phyloP scores from a whole-genome alignment of 2,888 invertebrate genomes.

The Cryptus viduatorius region DNA sequence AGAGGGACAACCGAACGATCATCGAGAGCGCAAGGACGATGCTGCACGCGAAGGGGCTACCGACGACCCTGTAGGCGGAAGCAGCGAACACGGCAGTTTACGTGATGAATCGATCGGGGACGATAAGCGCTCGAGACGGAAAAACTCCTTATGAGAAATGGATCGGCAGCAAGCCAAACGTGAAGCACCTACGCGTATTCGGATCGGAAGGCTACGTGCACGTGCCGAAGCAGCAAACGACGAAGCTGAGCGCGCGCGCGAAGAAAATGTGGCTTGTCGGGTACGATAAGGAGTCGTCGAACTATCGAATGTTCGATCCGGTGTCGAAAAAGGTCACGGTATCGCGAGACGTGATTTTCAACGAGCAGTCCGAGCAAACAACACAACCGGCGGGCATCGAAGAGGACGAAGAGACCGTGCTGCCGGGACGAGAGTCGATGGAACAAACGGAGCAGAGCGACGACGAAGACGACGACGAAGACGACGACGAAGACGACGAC shows the following conservation, averaged over 20 bases:
- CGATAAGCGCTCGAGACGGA: neutral
- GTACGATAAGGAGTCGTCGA: slow-evolving; percentile 59
- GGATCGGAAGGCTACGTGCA: slow-evolving; percentile 60
- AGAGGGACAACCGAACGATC: slow-evolving; percentile 59
- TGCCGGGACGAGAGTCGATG: slow-evolving; percentile 11
- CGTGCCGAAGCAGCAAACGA: slow-evolving; percentile 54
- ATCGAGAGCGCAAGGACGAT: slow-evolving; percentile 58
- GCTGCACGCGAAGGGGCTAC: slow-evolving; percentile 43
- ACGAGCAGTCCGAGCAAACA: slow-evolving; percentile 24
- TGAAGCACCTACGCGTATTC: slow-evolving; percentile 62
- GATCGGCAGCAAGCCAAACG: slow-evolving; percentile 36
- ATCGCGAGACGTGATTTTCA: slow-evolving; percentile 39
- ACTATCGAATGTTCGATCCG: slow-evolving; percentile 59
- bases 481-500: slow-evolving; percentile 45
- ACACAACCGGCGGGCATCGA: neutral
- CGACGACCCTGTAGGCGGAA: slow-evolving; percentile 53
- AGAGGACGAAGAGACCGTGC: slow-evolving; percentile 31
- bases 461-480: slow-evolving; percentile 26
- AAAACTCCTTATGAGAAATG: slow-evolving; percentile 47
- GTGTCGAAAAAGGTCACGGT: slow-evolving; percentile 43
- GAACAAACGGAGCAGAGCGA: neutral
- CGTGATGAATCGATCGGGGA: slow-evolving; percentile 44
- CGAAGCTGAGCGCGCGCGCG: slow-evolving; percentile 56
- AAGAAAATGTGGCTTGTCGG: slow-evolving; percentile 54
- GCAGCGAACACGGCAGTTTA: slow-evolving; percentile 55